Evolutionary conservation across 2,888 invertebrate species (phyloP).

Genomic region (Leucophenga maculata): DNA sequence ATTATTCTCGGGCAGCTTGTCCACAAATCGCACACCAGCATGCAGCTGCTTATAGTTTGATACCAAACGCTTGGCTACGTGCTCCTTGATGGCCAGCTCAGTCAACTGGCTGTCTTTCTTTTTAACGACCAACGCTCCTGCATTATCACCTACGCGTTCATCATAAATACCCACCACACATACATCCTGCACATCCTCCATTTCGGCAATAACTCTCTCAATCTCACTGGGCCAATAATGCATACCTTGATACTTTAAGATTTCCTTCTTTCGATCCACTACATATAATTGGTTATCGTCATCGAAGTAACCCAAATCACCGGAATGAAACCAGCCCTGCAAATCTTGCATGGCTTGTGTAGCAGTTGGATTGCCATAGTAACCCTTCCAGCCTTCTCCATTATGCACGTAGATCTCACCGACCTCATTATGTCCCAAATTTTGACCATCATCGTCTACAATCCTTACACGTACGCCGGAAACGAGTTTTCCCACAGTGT

Average conservation of each 20-base stretch:
- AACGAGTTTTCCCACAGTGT: slow-evolving; percentile 49
- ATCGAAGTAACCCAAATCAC: slow-evolving; percentile 68
- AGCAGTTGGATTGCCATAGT: slow-evolving; percentile 53
- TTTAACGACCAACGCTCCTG: slow-evolving; percentile 59
- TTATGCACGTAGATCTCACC: slow-evolving; percentile 61
- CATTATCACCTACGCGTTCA: slow-evolving; percentile 50
- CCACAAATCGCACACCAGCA: slow-evolving; percentile 56
- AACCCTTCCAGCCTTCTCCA: slow-evolving; percentile 51
- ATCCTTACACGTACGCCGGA: slow-evolving; percentile 52
- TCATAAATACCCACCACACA: slow-evolving; percentile 62
- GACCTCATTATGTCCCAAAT: slow-evolving; percentile 50
- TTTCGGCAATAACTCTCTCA: slow-evolving; percentile 55
- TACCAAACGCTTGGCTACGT: slow-evolving; percentile 39
- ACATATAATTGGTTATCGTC: slow-evolving; percentile 56
- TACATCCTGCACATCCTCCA: slow-evolving; percentile 58
- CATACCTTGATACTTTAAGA: slow-evolving; percentile 58
- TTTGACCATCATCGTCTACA: slow-evolving; percentile 46
- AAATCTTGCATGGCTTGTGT: slow-evolving; percentile 44
- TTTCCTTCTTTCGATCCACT: slow-evolving; percentile 66
- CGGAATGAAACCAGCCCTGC: slow-evolving; percentile 64
- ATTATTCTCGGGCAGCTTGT: slow-evolving; percentile 49
- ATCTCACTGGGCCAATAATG: slow-evolving; percentile 61
- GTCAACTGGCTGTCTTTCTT: slow-evolving; percentile 42
- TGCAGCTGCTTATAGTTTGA: slow-evolving; percentile 55
- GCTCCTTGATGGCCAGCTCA: slow-evolving; percentile 40